These are phyloP conservation scores for Chromoteleia sp. DNA, from an alignment of 2,888 invertebrate genomes.

Conservation along the genomic window DNA sequence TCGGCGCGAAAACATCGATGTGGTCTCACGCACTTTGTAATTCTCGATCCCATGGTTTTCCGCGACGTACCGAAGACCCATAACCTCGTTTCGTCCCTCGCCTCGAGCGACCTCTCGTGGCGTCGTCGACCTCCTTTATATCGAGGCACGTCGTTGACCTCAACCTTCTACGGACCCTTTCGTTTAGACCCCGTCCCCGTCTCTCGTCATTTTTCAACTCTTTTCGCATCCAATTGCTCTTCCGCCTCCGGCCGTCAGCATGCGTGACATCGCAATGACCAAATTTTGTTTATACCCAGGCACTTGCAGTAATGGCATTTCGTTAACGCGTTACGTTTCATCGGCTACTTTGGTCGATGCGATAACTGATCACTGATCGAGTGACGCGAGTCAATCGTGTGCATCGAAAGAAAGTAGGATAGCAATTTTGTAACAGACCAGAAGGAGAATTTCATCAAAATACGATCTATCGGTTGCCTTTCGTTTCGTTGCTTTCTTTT, in stretches of 20 bases:
- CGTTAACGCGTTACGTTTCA: constrained; percentile 34
- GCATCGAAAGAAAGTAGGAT: constrained; percentile 23
- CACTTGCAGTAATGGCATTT: constrained; percentile 20
- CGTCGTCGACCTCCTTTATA: constrained; percentile 76
- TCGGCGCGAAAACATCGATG: constrained; percentile 56
- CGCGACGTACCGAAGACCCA: constrained; percentile 70
- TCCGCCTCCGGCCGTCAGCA: constrained; percentile 42
- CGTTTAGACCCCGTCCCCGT: constrained; percentile 39
- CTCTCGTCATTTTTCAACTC: constrained; percentile 57
- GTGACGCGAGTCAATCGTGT: not conserved
- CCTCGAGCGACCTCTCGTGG: constrained; percentile 73
- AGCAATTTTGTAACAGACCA: no score
- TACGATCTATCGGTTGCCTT: no score
- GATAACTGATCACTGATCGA: constrained; percentile 6
- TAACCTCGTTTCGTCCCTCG: constrained; percentile 76
- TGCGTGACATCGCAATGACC: constrained; percentile 37
- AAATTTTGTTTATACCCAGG: constrained; percentile 20
- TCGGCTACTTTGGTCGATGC: constrained; percentile 16
- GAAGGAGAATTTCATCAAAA: no score
- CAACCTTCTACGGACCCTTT: constrained; percentile 65
- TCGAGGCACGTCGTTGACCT: constrained; percentile 73
- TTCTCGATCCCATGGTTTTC: constrained; percentile 72
- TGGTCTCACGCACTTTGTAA: constrained; percentile 68
- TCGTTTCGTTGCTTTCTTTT: no score
- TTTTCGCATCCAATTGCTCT: constrained; percentile 61